phyloP scores from a whole-genome alignment of 2,797 vertebrate species.

The Kryptolebias ocellatus region DNA sequence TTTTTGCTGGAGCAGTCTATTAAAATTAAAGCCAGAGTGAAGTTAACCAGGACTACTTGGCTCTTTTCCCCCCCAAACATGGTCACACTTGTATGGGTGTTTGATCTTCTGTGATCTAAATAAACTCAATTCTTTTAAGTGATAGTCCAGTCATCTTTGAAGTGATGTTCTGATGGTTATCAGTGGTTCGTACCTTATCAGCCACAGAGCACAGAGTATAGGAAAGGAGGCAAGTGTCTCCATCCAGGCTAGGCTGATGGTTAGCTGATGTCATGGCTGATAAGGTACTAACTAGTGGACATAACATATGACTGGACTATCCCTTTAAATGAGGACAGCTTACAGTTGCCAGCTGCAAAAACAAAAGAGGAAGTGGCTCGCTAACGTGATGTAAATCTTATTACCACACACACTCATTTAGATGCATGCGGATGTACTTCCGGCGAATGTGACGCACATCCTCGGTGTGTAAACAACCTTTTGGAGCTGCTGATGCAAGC shows the following conservation, averaged over 20 bases:
- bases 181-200: too few relatives aligned
- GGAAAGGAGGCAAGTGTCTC: too few relatives aligned
- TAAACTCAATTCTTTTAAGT: background rate
- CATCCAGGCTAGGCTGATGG: too few relatives aligned
- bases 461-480: constrained; percentile 20
- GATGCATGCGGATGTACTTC: constrained; percentile 35
- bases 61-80: background rate
- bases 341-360: background rate
- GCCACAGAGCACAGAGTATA: too few relatives aligned
- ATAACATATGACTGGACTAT: background rate
- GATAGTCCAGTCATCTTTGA: too few relatives aligned
- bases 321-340: background rate
- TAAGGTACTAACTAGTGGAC: too few relatives aligned
- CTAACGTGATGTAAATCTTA: constrained; percentile 41
- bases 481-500: constrained; percentile 18
- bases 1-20: constrained; percentile 20
- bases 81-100: background rate
- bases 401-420: constrained; percentile 42
- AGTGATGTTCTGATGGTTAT: too few relatives aligned
- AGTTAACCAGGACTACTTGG: background rate
- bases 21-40: constrained; percentile 12
- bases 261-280: too few relatives aligned
- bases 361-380: constrained; percentile 33
- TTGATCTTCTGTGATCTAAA: background rate
- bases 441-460: constrained; percentile 52